Evolutionary conservation across 2,888 invertebrate species (phyloP).

Genomic region (Lumbricus terrestris): DNA sequence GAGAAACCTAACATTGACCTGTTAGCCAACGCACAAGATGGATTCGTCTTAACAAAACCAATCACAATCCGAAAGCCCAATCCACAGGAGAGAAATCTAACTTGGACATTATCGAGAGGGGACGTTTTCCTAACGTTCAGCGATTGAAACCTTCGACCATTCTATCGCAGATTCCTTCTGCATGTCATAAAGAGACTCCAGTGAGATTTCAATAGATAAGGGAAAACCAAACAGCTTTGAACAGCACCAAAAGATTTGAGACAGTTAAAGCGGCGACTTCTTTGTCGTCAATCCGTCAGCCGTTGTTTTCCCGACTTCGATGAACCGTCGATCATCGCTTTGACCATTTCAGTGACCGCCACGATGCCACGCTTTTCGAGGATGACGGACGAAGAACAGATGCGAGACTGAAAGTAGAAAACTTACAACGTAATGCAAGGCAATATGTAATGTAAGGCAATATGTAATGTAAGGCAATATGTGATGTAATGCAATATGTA

Average conservation of each 20-base stretch:
- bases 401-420: neutral
- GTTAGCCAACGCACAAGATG: neutral
- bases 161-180: neutral
- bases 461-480: neutral
- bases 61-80: neutral
- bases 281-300: neutral
- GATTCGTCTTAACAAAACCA: neutral
- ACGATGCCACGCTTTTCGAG: neutral
- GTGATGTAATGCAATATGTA: too few species aligned
- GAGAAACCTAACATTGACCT: too few species aligned
- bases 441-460: too few species aligned
- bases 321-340: neutral
- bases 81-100: neutral
- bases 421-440: neutral
- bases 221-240: neutral
- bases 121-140: neutral
- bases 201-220: neutral
- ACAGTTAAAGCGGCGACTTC: neutral
- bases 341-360: slow-evolving; percentile 6
- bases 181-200: neutral
- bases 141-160: neutral
- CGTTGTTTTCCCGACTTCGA: neutral
- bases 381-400: neutral
- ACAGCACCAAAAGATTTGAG: slow-evolving; percentile 15
- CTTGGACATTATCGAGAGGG: too few species aligned